Base-by-base conservation (phyloP, 2,797 vertebrate genomes). In the Calcarius lapponicus region DNA sequence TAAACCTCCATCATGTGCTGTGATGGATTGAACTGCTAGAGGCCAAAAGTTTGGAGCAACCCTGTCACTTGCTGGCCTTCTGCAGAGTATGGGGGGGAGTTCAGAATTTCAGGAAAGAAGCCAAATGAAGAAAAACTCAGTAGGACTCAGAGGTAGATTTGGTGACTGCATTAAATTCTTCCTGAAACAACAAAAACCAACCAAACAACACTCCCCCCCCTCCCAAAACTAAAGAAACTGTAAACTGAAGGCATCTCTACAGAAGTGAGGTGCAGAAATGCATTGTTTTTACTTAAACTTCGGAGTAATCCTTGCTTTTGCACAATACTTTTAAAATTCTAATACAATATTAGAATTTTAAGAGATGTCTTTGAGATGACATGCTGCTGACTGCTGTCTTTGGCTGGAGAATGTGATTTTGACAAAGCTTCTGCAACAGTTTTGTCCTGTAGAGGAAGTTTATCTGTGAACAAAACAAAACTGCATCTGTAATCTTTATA, bases 191-290 rank as follows among this genome's bases (percentile, higher is more conserved):
- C 53, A 42, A 24, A 58, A 47, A 21, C 1, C 18, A 43, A 50
- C 7, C 32, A n/a, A 50, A 1, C 15, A 45, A 32, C 5, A 32
- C 5, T 8, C 7, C 13, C n/a, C 3, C 10, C 56, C 1, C 11
- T 26, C 8, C 29, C 6, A 1, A 34, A 51, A 11, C 11, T 6
- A 78, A 54, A 45, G 25, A 34, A 64, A 22, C 18, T 45, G 13
- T 74, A 26, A 66, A 38, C 28, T 69, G 32, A 71, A 73, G 32
- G 18, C 40, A 19, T 32, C 31, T 57, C 54, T 43, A 7, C 29
- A 19, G 6, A 86, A 69, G 14, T 7, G 18, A 82, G 48, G 8
- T 1, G 3, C 28, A 65, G 58, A 78, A 89, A 71, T 22, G 15
- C 8, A 3, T 40, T 67, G 32, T 62, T 82, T 50, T 47, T 6